Evolutionary conservation across 2,113 vertebrate genomes (phyloP).

Genomic region (Embiotoca jacksoni): DNA sequence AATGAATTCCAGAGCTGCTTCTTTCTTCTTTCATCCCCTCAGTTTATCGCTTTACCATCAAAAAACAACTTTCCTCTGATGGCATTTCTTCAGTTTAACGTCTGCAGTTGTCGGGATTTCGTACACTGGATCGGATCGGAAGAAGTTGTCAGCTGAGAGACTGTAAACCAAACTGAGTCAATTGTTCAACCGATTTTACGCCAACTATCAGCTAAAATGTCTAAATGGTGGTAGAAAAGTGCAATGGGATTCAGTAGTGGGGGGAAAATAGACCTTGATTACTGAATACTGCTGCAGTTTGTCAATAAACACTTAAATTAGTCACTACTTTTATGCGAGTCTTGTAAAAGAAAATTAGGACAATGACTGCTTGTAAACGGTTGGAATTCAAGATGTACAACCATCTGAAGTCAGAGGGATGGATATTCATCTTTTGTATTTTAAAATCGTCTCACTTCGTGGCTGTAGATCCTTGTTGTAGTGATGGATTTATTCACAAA

Average conservation of each 20-base stretch:
- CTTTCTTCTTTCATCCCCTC: constrained; percentile 28
- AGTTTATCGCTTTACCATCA: neutral
- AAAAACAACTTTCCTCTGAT: constrained; percentile 13
- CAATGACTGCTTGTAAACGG: too few species aligned
- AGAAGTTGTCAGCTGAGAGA: neutral
- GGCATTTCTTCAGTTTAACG: constrained; percentile 16
- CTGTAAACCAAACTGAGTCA: neutral
- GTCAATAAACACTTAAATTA: neutral
- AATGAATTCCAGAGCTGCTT: constrained; percentile 21
- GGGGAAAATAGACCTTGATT: neutral
- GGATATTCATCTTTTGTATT: too few species aligned
- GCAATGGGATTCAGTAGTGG: neutral
- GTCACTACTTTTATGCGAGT: too few species aligned
- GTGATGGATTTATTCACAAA: neutral
- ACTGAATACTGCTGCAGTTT: neutral
- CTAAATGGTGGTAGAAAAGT: neutral
- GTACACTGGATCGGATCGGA: neutral
- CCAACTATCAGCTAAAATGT: neutral
- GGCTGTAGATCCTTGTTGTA: too few species aligned
- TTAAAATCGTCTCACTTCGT: too few species aligned
- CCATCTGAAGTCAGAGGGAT: too few species aligned
- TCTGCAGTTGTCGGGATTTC: neutral
- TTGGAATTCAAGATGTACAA: too few species aligned
- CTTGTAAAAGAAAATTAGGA: too few species aligned
- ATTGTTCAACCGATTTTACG: neutral